phyloP scores from a whole-genome alignment of 2,888 invertebrate species.

The Mythimna pallens region DNA sequence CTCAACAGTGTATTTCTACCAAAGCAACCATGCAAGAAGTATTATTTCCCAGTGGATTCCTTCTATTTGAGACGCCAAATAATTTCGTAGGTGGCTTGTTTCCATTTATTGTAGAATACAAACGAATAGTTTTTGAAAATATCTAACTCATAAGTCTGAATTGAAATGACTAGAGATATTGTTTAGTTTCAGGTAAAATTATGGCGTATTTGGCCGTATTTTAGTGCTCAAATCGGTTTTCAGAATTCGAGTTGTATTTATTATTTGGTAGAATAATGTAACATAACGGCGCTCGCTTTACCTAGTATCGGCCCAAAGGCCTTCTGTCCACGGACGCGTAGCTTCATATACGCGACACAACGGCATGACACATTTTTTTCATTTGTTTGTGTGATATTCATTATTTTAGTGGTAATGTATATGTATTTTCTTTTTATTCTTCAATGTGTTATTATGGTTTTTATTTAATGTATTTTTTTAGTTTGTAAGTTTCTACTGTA shows the following conservation, averaged over 20 bases:
- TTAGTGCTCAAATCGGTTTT: neutral
- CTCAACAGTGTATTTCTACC: conserved; percentile 12
- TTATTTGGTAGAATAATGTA: neutral
- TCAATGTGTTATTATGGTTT: too few species aligned
- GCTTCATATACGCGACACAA: too few species aligned
- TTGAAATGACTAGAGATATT: neutral
- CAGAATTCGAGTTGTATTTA: neutral
- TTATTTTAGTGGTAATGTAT: too few species aligned
- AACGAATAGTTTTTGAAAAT: neutral
- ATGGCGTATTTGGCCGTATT: neutral
- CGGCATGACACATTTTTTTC: too few species aligned
- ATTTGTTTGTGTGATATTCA: too few species aligned
- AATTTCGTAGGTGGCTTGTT: conserved; percentile 26
- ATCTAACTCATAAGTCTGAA: neutral
- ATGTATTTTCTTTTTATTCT: too few species aligned
- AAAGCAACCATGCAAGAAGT: conserved; percentile 19
- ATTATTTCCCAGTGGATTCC: conserved; percentile 46
- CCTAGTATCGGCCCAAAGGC: too few species aligned
- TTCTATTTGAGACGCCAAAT: conserved; percentile 25
- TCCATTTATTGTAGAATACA: conserved; percentile 32
- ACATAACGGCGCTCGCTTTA: neutral
- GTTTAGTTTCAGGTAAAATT: neutral
- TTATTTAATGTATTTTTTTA: too few species aligned
- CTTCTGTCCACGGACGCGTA: too few species aligned
- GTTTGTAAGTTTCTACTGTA: too few species aligned